phyloP scores from a whole-genome alignment of 1,140 invertebrate species.

The Danaus plexippus region DNA sequence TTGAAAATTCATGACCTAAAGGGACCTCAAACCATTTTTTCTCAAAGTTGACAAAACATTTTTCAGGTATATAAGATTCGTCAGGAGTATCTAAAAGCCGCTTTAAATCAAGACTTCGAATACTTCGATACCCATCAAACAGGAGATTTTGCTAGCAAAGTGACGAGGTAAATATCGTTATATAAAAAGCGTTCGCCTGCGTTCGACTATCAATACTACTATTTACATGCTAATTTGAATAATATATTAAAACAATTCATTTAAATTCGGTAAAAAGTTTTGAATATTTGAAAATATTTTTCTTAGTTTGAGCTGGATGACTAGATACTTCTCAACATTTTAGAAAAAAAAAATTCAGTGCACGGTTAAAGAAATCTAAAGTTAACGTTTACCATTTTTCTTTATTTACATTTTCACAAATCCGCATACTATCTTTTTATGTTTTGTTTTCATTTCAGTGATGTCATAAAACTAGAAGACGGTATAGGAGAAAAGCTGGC shows the following conservation, averaged over 20 bases:
- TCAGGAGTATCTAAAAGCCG: slow-evolving; percentile 76
- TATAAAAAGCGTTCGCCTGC: too few relatives aligned
- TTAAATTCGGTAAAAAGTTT: too few relatives aligned
- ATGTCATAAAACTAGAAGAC: slow-evolving; percentile 90
- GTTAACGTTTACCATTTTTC: slow-evolving; percentile 77
- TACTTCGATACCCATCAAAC: slow-evolving; percentile 89
- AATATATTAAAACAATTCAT: too few relatives aligned
- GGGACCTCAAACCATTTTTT: too few relatives aligned
- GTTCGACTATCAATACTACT: too few relatives aligned
- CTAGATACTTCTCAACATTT: too few relatives aligned
- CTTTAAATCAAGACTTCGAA: slow-evolving; percentile 81
- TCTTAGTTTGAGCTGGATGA: too few relatives aligned
- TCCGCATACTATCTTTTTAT: slow-evolving; percentile 81
- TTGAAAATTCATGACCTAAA: too few relatives aligned
- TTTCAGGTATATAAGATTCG: slow-evolving; percentile 70
- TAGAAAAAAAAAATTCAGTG: too few relatives aligned
- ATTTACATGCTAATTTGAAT: too few relatives aligned
- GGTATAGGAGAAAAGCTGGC: slow-evolving; percentile 92
- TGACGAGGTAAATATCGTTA: slow-evolving; percentile 78
- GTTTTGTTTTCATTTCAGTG: slow-evolving; percentile 72
- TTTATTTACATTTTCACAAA: slow-evolving; percentile 89
- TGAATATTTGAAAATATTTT: too few relatives aligned
- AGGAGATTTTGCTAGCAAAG: slow-evolving; percentile 85
- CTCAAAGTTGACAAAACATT: background rate
- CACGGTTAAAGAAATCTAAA: slow-evolving; percentile 75